A percentile compares a stretch with the other conserved stretches of the same genome.
Evolutionary conservation across 1,140 invertebrate genomes (phyloP).

Genomic region (Lycorma delicatula): DNA sequence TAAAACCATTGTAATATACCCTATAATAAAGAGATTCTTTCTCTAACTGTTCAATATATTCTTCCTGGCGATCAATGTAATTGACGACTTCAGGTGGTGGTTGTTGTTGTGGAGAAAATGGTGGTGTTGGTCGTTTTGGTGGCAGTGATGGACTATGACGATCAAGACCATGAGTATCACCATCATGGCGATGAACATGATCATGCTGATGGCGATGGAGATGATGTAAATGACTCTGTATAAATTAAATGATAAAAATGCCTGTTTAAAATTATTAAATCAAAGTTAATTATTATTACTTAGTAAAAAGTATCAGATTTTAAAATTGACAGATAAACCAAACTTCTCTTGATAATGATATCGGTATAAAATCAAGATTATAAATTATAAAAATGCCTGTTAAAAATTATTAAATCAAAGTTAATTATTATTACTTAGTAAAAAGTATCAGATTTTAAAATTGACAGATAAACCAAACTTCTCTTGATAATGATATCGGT

Average conservation of each 20-base stretch:
- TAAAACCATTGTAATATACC: slow-evolving; percentile 37
- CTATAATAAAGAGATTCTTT: slow-evolving; percentile 69
- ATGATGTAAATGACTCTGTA: slow-evolving; percentile 1
- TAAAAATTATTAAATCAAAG: too few relatives aligned
- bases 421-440: too few relatives aligned
- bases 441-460: too few relatives aligned
- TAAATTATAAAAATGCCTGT: too few relatives aligned
- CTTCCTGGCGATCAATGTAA: slow-evolving; percentile 72
- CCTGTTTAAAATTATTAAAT: not conserved
- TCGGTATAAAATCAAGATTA: too few relatives aligned
- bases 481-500: too few relatives aligned
- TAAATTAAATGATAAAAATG: too few relatives aligned
- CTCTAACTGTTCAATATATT: slow-evolving; percentile 74
- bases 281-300: too few relatives aligned
- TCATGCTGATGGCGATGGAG: slow-evolving; percentile 4
- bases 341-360: too few relatives aligned
- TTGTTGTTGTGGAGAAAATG: slow-evolving; percentile 12
- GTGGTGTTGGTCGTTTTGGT: slow-evolving; percentile 4
- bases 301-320: too few relatives aligned
- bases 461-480: too few relatives aligned
- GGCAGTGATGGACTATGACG: not conserved
- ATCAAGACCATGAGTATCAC: not conserved
- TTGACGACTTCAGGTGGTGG: slow-evolving; percentile 48
- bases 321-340: too few relatives aligned
- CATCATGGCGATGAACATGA: not conserved